Percentiles rank a stretch among this genome's conserved stretches.
phyloP scores from a whole-genome alignment of 1,140 invertebrate species.

The Brachionus plicatilis region DNA sequence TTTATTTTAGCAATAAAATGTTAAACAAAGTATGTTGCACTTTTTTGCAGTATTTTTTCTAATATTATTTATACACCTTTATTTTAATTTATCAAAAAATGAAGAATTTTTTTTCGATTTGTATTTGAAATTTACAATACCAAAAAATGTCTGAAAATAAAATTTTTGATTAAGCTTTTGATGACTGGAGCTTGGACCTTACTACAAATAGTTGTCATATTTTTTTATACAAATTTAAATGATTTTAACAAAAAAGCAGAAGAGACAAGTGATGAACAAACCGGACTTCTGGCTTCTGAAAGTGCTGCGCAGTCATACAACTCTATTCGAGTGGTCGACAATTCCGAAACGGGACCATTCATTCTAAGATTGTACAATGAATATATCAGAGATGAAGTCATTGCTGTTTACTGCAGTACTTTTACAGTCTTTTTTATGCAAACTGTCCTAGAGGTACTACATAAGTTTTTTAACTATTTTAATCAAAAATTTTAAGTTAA shows the following conservation, averaged over 20 bases:
- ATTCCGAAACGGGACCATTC: slow-evolving; percentile 20
- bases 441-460: slow-evolving; percentile 42
- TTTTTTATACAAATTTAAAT: slow-evolving; percentile 41
- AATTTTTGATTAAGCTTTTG: slow-evolving; percentile 41
- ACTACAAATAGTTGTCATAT: background rate
- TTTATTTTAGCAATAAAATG: too few species aligned
- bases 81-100: background rate
- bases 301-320: background rate
- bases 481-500: background rate
- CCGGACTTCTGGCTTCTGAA: slow-evolving; percentile 13
- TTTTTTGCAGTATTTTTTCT: too few species aligned
- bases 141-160: too few species aligned
- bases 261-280: background rate
- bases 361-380: slow-evolving; percentile 25
- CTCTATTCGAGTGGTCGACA: background rate
- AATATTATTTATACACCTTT: background rate
- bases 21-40: too few species aligned
- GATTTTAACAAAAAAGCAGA: background rate
- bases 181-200: slow-evolving; percentile 18
- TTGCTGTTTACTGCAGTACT: slow-evolving; percentile 42
- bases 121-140: background rate
- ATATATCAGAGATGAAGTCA: slow-evolving; percentile 43
- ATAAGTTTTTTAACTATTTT: background rate
- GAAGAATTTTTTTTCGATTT: background rate
- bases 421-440: slow-evolving; percentile 44